These are phyloP conservation scores for Trematocara stigmaticum DNA, from an alignment of 2,113 vertebrate genomes.

Conservation along the genomic window DNA sequence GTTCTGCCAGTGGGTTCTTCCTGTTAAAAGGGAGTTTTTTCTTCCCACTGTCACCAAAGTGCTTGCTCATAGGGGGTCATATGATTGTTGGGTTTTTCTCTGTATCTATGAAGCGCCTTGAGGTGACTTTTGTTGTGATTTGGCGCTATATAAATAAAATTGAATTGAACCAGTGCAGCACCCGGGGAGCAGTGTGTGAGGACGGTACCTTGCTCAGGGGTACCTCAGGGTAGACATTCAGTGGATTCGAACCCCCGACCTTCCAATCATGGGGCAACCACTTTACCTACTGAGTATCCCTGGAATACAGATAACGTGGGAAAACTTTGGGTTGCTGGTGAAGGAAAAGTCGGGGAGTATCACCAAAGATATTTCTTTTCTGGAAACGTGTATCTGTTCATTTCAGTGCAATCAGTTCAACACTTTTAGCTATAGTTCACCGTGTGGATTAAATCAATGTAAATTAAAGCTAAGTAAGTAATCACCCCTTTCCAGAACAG, in stretches of 20 bases:
- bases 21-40: too few relatives aligned
- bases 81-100: too few relatives aligned
- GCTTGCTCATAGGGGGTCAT: too few relatives aligned
- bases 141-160: too few relatives aligned
- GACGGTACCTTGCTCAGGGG: not conserved
- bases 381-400: not conserved
- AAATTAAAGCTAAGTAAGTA: not conserved
- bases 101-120: too few relatives aligned
- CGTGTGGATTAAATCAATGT: not conserved
- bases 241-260: rapidly evolving
- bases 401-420: not conserved
- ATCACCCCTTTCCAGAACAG: not conserved
- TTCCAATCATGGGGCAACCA: rapidly evolving
- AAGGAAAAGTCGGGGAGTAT: not conserved
- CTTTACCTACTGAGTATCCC: not conserved
- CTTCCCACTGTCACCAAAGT: too few relatives aligned
- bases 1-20: too few relatives aligned
- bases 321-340: not conserved
- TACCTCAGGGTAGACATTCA: not conserved
- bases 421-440: not conserved
- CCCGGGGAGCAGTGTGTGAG: not conserved
- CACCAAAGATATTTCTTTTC: not conserved
- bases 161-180: not conserved
- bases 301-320: not conserved
- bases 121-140: too few relatives aligned